These are phyloP conservation scores for Macrobrachium rosenbergii DNA, from an alignment of 1,140 invertebrate species.

Conservation along the genomic window DNA sequence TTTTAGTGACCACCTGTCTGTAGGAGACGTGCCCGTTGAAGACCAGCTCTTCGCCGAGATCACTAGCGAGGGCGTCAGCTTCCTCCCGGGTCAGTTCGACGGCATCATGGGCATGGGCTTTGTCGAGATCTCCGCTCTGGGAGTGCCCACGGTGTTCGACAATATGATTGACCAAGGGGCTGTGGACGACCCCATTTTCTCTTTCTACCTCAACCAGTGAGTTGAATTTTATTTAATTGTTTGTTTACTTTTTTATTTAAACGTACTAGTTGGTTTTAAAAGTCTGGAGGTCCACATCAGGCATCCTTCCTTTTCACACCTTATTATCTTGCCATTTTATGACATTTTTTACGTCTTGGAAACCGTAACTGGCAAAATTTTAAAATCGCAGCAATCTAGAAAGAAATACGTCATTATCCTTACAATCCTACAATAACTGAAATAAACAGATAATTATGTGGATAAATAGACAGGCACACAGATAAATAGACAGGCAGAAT, in stretches of 20 bases:
- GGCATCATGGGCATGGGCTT: constrained; percentile 77
- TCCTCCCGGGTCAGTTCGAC: constrained; percentile 77
- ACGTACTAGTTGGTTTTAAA: background rate
- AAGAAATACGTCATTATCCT: no score
- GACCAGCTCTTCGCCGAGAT: constrained; percentile 80
- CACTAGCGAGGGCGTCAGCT: constrained; percentile 74
- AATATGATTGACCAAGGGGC: constrained; percentile 76
- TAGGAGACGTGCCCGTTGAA: constrained; percentile 71
- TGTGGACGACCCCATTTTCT: constrained; percentile 76
- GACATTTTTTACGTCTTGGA: no score
- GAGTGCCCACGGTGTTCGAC: constrained; percentile 77
- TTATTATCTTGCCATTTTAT: no score
- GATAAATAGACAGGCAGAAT: no score
- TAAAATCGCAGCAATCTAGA: no score
- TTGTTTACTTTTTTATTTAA: constrained; percentile 53
- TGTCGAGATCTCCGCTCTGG: constrained; percentile 71
- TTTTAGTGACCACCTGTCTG: constrained; percentile 69
- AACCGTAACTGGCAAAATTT: no score
- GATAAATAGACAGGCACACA: no score
- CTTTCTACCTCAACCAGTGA: constrained; percentile 78
- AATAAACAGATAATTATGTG: no score
- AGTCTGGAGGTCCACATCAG: background rate
- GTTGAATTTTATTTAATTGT: no score
- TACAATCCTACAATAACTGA: no score
- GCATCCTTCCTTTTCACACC: no score